Evolutionary conservation across 2,888 invertebrate genomes (phyloP), one percentile per base, ranked within the genome.

Genomic region (Caenorhabditis uteleia): DNA sequence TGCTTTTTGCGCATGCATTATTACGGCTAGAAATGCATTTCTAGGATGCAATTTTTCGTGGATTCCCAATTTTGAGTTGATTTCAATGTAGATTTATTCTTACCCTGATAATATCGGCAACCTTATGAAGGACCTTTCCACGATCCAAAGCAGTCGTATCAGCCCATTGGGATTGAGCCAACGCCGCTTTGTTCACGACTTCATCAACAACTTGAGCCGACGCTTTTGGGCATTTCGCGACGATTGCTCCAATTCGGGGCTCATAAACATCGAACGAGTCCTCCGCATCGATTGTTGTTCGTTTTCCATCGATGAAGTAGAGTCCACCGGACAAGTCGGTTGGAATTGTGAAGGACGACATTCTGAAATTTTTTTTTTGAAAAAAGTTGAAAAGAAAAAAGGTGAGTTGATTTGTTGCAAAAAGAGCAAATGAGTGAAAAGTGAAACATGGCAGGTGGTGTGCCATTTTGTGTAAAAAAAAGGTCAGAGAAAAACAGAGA

Each of bases 31-130:
- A 39, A 16, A 8, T 39, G 12, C 12, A 39, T 16, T 8, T 8
- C 12, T 12, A 8, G 12, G 14, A 8, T 14, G 39, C 14, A 39
- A 8, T 14, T 8, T 39, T 12, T 39, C 8, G 8, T 39, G n/a
- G n/a, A n/a, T n/a, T n/a, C n/a, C n/a, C 20, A 10, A 21, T 44
- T 6, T 44, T 44, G 18, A 26, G 10, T 12, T 21, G 25, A 10
- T 44, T 7, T 26, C 14, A 36, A 14, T 25, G 5, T 21, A 18
- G 16, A 16, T 20, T 10, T 6, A n/a, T 26, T 53, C 67, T 31
- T 38, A 77, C 77, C 29, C 77, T 46, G 10, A 79, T 75, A 16
- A 81, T 48, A 8, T 75, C 71, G 8, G 80, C 80, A 2, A 73
- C 76, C 29, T 67, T 65, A 7, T 62, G 46, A 10, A 80, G 67